Percentiles rank a stretch among this genome's conserved stretches.
Conservation (phyloP, 1,140 invertebrate genomes). For the Adoxophyes honmai region DNA sequence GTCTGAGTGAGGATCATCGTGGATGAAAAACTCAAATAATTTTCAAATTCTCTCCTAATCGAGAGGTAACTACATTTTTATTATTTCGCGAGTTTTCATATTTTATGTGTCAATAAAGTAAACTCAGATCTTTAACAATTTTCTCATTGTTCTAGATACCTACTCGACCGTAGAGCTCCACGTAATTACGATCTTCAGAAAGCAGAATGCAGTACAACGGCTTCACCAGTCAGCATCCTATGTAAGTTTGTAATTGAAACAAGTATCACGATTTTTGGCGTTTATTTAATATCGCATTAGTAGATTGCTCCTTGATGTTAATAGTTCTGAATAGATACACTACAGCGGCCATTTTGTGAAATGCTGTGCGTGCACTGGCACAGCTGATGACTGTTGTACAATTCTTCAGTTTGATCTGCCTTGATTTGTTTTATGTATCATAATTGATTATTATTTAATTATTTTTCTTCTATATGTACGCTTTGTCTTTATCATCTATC, state of each 20-base stretch:
- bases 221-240: constrained; percentile 74
- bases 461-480: too few species aligned
- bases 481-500: too few species aligned
- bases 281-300: constrained; percentile 6
- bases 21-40: constrained; percentile 61
- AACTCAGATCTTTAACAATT: constrained; percentile 16
- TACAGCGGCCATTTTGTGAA: constrained; percentile 73
- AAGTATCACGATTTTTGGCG: constrained; percentile 13
- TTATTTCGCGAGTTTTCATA: neutral
- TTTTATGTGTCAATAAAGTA: constrained; percentile 16
- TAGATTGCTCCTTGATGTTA: constrained; percentile 18
- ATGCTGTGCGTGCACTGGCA: constrained; percentile 34
- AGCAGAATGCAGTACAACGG: constrained; percentile 75
- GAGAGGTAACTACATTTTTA: constrained; percentile 62
- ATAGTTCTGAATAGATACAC: constrained; percentile 19
- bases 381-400: constrained; percentile 56
- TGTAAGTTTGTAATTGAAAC: constrained; percentile 50
- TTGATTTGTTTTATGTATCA: too few species aligned
- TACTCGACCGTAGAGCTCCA: constrained; percentile 64
- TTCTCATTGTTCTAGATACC: constrained; percentile 61
- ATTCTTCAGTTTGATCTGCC: too few species aligned
- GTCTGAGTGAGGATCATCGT: constrained; percentile 66
- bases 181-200: constrained; percentile 40
- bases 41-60: constrained; percentile 68
- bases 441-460: neutral